Evolutionary conservation across 2,797 vertebrate species (phyloP).

Genomic region (Labroides dimidiatus): DNA sequence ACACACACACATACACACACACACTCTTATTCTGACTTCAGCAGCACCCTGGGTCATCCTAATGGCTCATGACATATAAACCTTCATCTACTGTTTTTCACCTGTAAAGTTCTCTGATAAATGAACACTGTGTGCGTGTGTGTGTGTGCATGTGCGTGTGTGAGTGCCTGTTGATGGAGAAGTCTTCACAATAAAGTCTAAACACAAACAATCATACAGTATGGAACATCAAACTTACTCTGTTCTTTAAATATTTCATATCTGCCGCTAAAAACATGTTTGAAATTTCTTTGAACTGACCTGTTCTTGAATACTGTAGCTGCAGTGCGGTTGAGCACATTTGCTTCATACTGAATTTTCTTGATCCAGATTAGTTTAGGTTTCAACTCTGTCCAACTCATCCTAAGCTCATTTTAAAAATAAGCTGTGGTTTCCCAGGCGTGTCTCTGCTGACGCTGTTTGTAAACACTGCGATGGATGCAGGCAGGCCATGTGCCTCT

Average conservation of each 20-base stretch:
- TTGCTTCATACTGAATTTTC: constrained; percentile 61
- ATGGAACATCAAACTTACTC: constrained; percentile 10
- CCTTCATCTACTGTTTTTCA: constrained; percentile 53
- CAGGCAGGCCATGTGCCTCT: constrained; percentile 71
- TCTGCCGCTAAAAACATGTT: constrained; percentile 22
- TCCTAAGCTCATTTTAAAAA: constrained; percentile 89
- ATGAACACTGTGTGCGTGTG: constrained; percentile 35
- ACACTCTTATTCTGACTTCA: constrained; percentile 37
- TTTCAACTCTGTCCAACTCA: constrained; percentile 85
- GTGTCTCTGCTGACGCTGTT: constrained; percentile 90
- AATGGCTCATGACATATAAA: constrained; percentile 67
- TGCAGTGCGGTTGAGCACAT: constrained; percentile 88
- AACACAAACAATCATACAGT: constrained; percentile 13
- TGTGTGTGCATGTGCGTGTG: background rate
- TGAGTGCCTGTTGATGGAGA: constrained; percentile 26
- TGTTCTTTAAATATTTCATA: constrained; percentile 16
- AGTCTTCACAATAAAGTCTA: constrained; percentile 19
- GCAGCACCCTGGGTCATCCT: constrained; percentile 36
- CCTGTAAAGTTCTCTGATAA: constrained; percentile 65
- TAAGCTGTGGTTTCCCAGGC: constrained; percentile 89
- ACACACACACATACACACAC: too few relatives aligned
- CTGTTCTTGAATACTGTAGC: constrained; percentile 5
- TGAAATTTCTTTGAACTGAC: constrained; percentile 21
- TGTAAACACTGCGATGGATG: constrained; percentile 86
- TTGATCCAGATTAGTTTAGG: constrained; percentile 64